These are phyloP conservation scores for Drosophila sp. DNA, from an alignment of 1,140 invertebrate species.

Conservation along the genomic window DNA sequence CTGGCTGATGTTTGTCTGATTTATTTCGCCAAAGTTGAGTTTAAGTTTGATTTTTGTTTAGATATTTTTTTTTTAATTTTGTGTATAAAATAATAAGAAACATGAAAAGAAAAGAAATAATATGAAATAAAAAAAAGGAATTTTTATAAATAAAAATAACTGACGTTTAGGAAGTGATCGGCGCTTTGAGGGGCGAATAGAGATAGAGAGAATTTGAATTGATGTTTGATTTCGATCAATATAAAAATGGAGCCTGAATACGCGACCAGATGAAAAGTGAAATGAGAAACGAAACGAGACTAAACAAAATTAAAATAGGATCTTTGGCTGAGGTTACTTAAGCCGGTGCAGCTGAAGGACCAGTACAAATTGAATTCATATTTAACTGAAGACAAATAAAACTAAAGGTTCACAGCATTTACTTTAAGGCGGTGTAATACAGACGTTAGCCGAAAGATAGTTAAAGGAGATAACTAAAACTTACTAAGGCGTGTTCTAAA, in stretches of 20 bases:
- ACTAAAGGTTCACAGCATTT: constrained; percentile 60
- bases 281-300: constrained; percentile 1
- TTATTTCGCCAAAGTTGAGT: constrained; percentile 48
- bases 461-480: constrained; percentile 53
- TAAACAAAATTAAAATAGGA: constrained; percentile 24
- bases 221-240: constrained; percentile 25
- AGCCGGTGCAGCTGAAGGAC: constrained; percentile 53
- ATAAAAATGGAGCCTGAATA: constrained; percentile 6
- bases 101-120: constrained; percentile 46
- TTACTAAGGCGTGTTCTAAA: constrained; percentile 52
- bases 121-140: constrained; percentile 6
- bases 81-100: constrained; percentile 45
- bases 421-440: constrained; percentile 72
- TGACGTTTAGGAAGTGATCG: constrained; percentile 9
- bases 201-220: constrained; percentile 11
- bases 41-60: constrained; percentile 35
- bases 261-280: constrained; percentile 32
- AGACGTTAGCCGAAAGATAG: constrained; percentile 67
- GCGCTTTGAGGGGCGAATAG: constrained; percentile 12
- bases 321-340: constrained; percentile 36
- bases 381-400: constrained; percentile 16
- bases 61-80: constrained; percentile 40
- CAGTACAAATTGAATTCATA: constrained; percentile 33
- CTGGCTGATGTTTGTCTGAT: constrained; percentile 35
- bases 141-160: background rate